Conservation (phyloP, 2,888 invertebrate species). For the Phyllotreta striolata region DNA sequence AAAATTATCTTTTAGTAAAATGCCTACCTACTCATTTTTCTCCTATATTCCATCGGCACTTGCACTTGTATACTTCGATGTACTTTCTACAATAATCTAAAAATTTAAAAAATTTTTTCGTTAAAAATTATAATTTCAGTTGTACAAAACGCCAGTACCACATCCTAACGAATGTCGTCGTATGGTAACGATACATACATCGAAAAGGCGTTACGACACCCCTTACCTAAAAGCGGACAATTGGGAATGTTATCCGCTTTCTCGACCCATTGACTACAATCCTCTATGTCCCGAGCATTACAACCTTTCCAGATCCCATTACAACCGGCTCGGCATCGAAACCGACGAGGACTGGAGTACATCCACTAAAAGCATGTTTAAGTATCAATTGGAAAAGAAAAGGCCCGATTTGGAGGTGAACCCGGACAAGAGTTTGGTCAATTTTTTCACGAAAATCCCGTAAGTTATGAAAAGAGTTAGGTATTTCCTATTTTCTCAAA, state of each 20-base stretch:
- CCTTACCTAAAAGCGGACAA: constrained; percentile 38
- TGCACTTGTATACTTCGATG: no score
- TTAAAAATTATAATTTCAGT: background rate
- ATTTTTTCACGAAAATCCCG: constrained; percentile 33
- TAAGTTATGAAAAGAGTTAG: constrained; percentile 12
- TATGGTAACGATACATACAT: constrained; percentile 35
- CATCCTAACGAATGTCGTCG: constrained; percentile 22
- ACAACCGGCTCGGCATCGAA: constrained; percentile 38
- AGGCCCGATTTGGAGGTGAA: constrained; percentile 29
- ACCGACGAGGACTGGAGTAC: constrained; percentile 28
- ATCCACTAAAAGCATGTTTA: constrained; percentile 38
- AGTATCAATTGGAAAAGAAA: constrained; percentile 27
- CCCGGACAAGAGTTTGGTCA: constrained; percentile 32
- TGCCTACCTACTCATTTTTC: no score
- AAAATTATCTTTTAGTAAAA: no score
- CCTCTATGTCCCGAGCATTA: constrained; percentile 41
- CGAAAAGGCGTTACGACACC: constrained; percentile 32
- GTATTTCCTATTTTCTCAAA: background rate
- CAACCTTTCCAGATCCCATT: constrained; percentile 42
- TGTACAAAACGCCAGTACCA: background rate
- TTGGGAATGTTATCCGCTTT: constrained; percentile 40
- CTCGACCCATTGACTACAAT: constrained; percentile 40
- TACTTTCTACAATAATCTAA: no score
- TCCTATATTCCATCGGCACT: no score
- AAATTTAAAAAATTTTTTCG: no score